Evolutionary conservation across 2,797 vertebrate species (phyloP), one percentile per base, ranked within the genome.

Genomic region (Sebastes vulpes): DNA sequence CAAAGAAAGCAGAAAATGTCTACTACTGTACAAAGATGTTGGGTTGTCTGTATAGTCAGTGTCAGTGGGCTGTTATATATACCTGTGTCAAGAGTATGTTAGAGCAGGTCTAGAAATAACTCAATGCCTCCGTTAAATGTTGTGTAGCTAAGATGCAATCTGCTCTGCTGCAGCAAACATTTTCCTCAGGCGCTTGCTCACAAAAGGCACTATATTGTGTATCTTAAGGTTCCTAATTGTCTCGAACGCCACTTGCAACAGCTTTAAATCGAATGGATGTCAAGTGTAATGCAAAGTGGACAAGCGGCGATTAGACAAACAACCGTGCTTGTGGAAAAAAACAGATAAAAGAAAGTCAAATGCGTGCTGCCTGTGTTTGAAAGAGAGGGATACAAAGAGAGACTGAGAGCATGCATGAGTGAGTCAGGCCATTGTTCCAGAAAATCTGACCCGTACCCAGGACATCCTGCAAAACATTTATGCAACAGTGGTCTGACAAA

Each of bases 371-470:
- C 21, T 72, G 50, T 67, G 42, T 83, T 59, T 69, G 23, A 74
- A 31, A 66, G 69, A 35, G 65, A 82, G 53, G 50, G 72, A 87
- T 72, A 86, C 72, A 84, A 77, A 86, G 82, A 75, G 83, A 74
- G 79, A 79, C 77, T 20, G 84, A 60, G 65, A 68, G 68, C 8
- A 54, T 83, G 91, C 89, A 89, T 86, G 89, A 87, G 77, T 84
- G 90, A 91, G 77, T 83, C 77, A 75, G 77, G 77, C 91, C 72
- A 92, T 92, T 94, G 92, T 93, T 93, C 88, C 93, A 92, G 89
- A 91, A 93, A 92, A 93, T 92, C 84, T 90, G 90, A 95, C 85
- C 91, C 32, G 31, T 78, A 73, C 85, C 52, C 88, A 81, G 90
- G 86, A 90, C 91, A 93, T 92, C 91, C 93, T 93, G 89, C 11